Conservation (phyloP, 2,888 invertebrate species). For the Mimachlamys varia region DNA sequence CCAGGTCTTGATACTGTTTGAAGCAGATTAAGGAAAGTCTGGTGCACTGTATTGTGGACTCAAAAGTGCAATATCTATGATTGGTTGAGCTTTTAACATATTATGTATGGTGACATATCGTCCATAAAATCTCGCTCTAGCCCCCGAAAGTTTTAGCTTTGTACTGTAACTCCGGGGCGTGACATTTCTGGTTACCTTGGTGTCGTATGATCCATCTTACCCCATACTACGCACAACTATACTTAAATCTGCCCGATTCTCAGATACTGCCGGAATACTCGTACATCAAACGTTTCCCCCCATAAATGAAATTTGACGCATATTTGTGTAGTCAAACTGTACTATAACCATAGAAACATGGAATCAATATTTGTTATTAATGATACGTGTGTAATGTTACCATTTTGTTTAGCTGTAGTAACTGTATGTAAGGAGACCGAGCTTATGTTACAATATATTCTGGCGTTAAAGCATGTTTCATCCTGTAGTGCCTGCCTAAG, state of each 20-base stretch:
- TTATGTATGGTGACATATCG: background rate
- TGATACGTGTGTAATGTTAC: background rate
- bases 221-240: background rate
- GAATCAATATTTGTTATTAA: slow-evolving; percentile 32
- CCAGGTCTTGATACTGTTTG: no score
- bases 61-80: slow-evolving; percentile 6
- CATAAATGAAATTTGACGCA: slow-evolving; percentile 14
- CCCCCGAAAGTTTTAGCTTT: background rate
- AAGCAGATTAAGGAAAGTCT: no score
- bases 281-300: background rate
- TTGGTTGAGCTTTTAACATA: slow-evolving; percentile 18
- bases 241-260: slow-evolving; percentile 19
- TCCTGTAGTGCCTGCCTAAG: background rate
- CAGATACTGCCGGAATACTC: background rate
- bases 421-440: background rate
- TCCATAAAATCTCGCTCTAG: background rate
- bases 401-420: background rate
- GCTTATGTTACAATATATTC: background rate
- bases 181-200: background rate
- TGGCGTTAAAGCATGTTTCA: background rate
- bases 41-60: background rate
- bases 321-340: background rate
- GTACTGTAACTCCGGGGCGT: background rate
- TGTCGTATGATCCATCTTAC: background rate
- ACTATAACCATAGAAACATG: background rate